A percentile compares a stretch with the other conserved stretches of the same genome.
phyloP scores from a whole-genome alignment of 2,113 vertebrate genomes.

The Scolopax mira region DNA sequence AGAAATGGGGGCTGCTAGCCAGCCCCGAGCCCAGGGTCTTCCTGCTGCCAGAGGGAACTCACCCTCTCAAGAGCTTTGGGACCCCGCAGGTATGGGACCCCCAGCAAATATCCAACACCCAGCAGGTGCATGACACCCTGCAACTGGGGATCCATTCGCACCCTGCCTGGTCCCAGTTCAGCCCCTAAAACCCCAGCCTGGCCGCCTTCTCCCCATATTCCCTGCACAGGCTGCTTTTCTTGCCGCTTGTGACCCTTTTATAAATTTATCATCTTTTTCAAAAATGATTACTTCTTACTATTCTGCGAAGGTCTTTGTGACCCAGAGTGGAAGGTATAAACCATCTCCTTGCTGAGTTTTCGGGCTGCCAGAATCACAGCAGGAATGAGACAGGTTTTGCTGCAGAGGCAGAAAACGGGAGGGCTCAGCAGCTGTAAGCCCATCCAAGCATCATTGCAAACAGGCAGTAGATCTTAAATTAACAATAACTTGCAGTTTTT shows the following conservation, averaged over 20 bases:
- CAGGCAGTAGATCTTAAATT: neutral
- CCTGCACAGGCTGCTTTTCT: neutral
- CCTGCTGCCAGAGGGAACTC: neutral
- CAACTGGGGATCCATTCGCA: neutral
- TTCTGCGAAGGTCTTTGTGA: neutral
- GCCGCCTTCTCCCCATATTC: neutral
- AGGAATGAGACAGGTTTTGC: neutral
- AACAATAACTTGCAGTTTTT: neutral
- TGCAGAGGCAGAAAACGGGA: neutral
- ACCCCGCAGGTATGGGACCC: too few species aligned
- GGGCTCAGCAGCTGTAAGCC: neutral
- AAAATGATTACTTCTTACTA: neutral
- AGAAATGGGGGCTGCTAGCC: rapidly evolving
- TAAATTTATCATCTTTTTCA: neutral
- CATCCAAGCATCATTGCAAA: neutral
- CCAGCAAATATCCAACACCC: too few species aligned
- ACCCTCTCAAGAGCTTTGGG: neutral
- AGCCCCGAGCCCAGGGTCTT: rapidly evolving
- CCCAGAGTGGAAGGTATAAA: neutral
- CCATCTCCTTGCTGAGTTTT: neutral
- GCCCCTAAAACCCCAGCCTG: neutral
- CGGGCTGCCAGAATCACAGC: neutral
- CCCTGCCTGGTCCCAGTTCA: neutral
- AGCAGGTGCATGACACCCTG: neutral
- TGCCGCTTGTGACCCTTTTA: neutral